Evolutionary conservation across 2,113 vertebrate species (phyloP).

Genomic region (Carettochelys insculpta): DNA sequence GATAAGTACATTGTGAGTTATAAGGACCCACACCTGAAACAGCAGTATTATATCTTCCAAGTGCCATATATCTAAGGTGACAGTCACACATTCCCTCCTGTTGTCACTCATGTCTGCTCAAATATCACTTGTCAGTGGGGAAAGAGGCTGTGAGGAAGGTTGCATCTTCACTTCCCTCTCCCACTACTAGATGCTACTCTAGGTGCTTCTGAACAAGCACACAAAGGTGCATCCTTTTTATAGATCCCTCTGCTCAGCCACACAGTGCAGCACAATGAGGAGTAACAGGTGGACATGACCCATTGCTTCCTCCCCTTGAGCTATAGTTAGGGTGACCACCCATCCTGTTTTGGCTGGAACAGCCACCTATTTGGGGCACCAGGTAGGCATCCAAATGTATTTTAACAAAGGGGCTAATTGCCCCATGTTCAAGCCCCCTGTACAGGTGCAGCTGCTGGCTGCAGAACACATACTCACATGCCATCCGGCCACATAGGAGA

Average conservation of each 20-base stretch:
- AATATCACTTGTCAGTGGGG: neutral
- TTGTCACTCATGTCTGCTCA: neutral
- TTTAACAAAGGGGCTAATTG: too few relatives aligned
- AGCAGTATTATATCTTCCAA: neutral
- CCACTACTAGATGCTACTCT: neutral
- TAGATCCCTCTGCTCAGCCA: neutral
- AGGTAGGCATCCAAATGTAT: too few relatives aligned
- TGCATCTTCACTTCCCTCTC: neutral
- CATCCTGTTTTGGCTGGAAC: too few relatives aligned
- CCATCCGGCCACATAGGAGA: too few relatives aligned
- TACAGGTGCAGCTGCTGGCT: too few relatives aligned
- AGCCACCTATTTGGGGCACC: too few relatives aligned
- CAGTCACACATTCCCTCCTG: neutral
- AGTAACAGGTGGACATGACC: too few relatives aligned
- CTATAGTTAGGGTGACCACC: too few relatives aligned
- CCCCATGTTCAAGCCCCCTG: too few relatives aligned
- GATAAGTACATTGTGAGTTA: neutral
- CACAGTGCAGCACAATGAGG: too few relatives aligned
- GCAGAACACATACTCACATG: too few relatives aligned
- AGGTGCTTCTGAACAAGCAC: neutral
- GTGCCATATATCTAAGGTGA: rapidly evolving
- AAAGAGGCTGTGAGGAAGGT: rapidly evolving
- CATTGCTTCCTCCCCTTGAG: neutral
- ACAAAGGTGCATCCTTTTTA: neutral
- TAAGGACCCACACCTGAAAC: neutral